Conservation (phyloP, 2,888 invertebrate species). For the Melangyna quadrimaculata region DNA sequence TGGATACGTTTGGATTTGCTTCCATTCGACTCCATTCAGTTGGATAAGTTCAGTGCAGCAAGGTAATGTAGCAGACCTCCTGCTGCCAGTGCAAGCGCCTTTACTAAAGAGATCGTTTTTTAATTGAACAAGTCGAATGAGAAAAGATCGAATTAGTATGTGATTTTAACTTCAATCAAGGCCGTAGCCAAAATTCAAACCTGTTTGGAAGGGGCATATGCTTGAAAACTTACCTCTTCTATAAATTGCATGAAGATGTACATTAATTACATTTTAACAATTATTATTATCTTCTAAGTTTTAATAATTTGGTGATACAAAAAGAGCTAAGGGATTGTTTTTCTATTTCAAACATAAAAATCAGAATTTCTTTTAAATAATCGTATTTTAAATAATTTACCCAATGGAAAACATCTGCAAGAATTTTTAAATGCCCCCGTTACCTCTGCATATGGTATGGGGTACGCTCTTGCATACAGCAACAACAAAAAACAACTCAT, state of each 20-base stretch:
- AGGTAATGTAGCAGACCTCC: neutral
- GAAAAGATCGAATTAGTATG: slow-evolving; percentile 14
- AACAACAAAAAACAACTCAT: neutral
- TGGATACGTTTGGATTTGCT: slow-evolving; percentile 38
- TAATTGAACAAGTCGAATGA: slow-evolving; percentile 38
- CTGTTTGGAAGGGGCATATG: neutral
- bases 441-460: no score
- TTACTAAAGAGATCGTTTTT: slow-evolving; percentile 20
- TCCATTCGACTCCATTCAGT: slow-evolving; percentile 43
- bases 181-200: neutral
- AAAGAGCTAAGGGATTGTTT: no score
- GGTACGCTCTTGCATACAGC: neutral
- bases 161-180: neutral
- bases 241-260: no score
- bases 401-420: no score
- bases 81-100: neutral
- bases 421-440: no score
- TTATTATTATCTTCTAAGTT: no score
- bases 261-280: no score
- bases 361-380: no score
- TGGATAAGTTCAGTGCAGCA: neutral
- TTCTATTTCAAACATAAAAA: no score
- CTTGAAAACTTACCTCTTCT: no score
- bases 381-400: no score
- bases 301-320: no score